phyloP scores from a whole-genome alignment of 2,888 invertebrate genomes.

The Maniola hyperantus region DNA sequence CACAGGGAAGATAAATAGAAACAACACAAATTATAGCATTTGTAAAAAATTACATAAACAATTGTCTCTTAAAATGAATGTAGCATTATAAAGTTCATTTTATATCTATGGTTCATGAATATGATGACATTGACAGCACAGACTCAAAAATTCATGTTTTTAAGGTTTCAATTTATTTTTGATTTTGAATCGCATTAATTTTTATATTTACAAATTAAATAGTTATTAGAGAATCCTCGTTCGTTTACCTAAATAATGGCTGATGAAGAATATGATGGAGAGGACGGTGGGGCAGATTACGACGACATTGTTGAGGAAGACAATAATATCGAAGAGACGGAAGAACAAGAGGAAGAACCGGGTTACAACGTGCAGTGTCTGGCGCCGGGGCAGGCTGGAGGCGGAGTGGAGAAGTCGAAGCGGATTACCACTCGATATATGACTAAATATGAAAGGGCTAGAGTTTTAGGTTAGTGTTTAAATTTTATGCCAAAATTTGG shows the following conservation, averaged over 20 bases:
- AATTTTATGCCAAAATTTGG: not conserved
- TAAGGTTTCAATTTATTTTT: too few relatives aligned
- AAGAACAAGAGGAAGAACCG: slow-evolving; percentile 91
- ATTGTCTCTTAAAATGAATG: not conserved
- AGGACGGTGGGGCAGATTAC: slow-evolving; percentile 91
- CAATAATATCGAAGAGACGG: slow-evolving; percentile 93
- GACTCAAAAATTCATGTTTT: too few relatives aligned
- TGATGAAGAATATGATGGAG: slow-evolving; percentile 93
- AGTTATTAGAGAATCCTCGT: not conserved
- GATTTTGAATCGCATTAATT: too few relatives aligned
- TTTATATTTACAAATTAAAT: not conserved
- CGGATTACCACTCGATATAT: slow-evolving; percentile 98
- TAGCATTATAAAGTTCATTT: not conserved
- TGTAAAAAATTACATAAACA: too few relatives aligned
- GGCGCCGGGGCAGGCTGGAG: slow-evolving; percentile 89
- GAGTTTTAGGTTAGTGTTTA: slow-evolving; percentile 64
- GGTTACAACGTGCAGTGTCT: slow-evolving; percentile 93
- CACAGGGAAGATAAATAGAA: too few relatives aligned
- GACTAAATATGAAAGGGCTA: slow-evolving; percentile 90
- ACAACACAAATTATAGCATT: too few relatives aligned
- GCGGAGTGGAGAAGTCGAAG: slow-evolving; percentile 92
- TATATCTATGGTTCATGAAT: not conserved
- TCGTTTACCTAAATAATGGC: slow-evolving; percentile 82
- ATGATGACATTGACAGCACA: not conserved
- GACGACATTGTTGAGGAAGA: slow-evolving; percentile 94